These are phyloP conservation scores for Thyatira batis DNA, from an alignment of 2,888 invertebrate genomes.

Conservation along the genomic window DNA sequence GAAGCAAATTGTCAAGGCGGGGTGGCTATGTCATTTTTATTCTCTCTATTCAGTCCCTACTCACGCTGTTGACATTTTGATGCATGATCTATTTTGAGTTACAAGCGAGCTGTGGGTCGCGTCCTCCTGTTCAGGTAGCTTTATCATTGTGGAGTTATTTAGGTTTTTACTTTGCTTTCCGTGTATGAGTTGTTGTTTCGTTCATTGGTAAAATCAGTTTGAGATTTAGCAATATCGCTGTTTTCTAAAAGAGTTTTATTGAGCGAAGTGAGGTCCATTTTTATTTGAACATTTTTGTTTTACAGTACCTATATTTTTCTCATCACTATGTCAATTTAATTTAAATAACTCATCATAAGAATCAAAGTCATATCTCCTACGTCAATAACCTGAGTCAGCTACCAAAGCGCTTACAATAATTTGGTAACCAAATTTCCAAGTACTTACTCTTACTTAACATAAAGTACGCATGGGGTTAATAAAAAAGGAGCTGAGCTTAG, in stretches of 20 bases:
- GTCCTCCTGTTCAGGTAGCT: constrained; percentile 32
- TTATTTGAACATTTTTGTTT: too few species aligned
- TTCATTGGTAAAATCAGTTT: background rate
- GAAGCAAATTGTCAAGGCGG: constrained; percentile 66
- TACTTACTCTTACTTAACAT: background rate
- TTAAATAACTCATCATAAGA: background rate
- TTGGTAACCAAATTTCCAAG: background rate
- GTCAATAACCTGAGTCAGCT: background rate
- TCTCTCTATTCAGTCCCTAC: constrained; percentile 46
- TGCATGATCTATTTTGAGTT: constrained; percentile 55
- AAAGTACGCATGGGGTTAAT: background rate
- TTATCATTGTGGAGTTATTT: constrained; percentile 1
- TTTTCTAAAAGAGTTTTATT: too few species aligned
- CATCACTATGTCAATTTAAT: background rate
- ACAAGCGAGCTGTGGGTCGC: constrained; percentile 31
- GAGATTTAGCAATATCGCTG: background rate
- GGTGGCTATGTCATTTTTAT: constrained; percentile 46
- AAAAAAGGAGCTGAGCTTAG: constrained; percentile 11
- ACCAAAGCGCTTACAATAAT: background rate
- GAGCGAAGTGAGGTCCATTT: too few species aligned
- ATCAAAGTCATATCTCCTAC: background rate
- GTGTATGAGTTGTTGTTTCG: background rate
- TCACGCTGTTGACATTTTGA: constrained; percentile 64
- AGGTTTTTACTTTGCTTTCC: constrained; percentile 7
- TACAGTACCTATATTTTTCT: too few species aligned